A percentile compares a stretch with the other conserved stretches of the same genome.
Evolutionary conservation across 1,140 invertebrate genomes (phyloP).

Genomic region (Drosophila punjabiensis): DNA sequence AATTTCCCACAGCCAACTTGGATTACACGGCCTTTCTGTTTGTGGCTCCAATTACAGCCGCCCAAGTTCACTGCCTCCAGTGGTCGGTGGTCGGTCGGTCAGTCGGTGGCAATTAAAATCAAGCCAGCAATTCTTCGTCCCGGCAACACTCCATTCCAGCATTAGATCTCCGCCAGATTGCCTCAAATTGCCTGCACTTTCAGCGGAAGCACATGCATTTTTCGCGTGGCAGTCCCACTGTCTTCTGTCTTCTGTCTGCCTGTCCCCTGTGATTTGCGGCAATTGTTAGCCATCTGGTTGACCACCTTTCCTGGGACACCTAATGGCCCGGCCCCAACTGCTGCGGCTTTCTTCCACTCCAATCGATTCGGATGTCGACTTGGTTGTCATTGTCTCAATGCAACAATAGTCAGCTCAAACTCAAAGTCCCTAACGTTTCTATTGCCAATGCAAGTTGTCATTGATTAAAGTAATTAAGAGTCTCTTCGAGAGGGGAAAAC

Average conservation of each 20-base stretch:
- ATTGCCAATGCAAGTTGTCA: conserved; percentile 42
- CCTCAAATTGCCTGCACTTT: conserved; percentile 31
- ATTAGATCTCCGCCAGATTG: conserved; percentile 53
- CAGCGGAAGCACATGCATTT: conserved; percentile 58
- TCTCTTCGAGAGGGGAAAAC: conserved; percentile 14
- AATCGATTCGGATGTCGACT: conserved; percentile 43
- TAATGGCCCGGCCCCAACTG: conserved; percentile 47
- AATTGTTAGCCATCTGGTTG: conserved; percentile 48
- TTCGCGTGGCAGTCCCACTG: conserved; percentile 39
- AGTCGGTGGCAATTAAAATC: conserved; percentile 64
- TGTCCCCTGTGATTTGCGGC: conserved; percentile 55
- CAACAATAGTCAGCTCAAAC: conserved; percentile 16
- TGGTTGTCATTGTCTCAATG: conserved; percentile 50
- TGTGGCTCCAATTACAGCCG: conserved; percentile 59
- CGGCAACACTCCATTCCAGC: conserved; percentile 28
- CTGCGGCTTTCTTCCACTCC: conserved; percentile 35
- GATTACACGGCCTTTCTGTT: conserved; percentile 59
- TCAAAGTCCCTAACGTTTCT: conserved; percentile 48
- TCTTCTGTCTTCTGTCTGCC: neutral
- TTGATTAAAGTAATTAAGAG: conserved; percentile 69
- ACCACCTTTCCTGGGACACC: conserved; percentile 45
- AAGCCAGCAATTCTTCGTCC: conserved; percentile 47
- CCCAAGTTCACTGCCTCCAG: conserved; percentile 66
- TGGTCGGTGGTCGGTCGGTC: conserved; percentile 14
- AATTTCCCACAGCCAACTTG: conserved; percentile 70